Evolutionary conservation across 2,797 vertebrate species (phyloP), one percentile per base, ranked within the genome.

Genomic region (Tapera naevia): DNA sequence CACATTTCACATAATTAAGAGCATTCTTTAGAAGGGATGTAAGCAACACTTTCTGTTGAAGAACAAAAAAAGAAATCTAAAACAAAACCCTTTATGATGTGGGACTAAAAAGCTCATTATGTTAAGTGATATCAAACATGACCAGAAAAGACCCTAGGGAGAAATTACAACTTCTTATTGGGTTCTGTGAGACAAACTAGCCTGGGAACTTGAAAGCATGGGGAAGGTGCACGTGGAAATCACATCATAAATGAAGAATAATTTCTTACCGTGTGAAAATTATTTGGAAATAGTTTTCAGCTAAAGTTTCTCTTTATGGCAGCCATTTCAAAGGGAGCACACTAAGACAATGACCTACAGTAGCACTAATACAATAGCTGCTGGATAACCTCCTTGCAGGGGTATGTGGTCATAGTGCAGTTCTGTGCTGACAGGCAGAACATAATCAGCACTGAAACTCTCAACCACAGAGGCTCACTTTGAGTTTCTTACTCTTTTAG

Each of bases 11-110:
- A 87, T 83, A 95, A 93, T 96, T 97, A 86, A 70, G 79, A 89
- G 92, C 95, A 97, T 97, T 97, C 97, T 92, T 98, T 95, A 61
- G 92, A 93, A 86, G 96, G 79, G 91, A 95, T 95, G 96, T 97
- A 97, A 97, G 97, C 93, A 96, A 93, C 78, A 28, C 86, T 93
- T 96, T 96, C 91, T 97, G 97, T 94, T 95, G 91, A 97, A 93
- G 75, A 91, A 86, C 41, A n/a, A 84, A 89, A 91, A 50, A 73
- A 76, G 46, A 39, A 51, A 46, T 78, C 92, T 88, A 21, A 94
- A 95, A 97, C 94, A 96, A 89, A 95, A 69, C 95, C 92, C 92
- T 95, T 97, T 97, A 97, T 96, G 94, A 97, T 93, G 95, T 94
- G 94, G 89, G 75, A 96, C 88, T 89, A 86, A 94, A 95, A 95